phyloP scores from a whole-genome alignment of 1,140 invertebrate species.

The Zaprionus ghesquierei region DNA sequence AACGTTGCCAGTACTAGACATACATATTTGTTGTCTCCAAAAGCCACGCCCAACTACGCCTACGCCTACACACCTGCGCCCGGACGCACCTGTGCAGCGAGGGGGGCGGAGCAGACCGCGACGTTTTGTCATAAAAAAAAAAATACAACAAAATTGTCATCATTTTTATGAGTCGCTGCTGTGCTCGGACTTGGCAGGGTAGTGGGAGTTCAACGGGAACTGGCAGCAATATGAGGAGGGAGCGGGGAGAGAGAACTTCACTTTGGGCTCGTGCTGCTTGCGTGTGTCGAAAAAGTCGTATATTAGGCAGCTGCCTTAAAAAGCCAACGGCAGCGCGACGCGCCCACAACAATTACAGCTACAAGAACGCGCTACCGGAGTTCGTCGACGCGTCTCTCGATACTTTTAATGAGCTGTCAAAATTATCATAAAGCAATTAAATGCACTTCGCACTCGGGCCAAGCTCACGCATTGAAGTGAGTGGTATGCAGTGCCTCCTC shows the following conservation, averaged over 20 bases:
- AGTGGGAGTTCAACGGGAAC: constrained; percentile 1
- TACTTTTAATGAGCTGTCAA: constrained; percentile 74
- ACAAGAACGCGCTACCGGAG: constrained; percentile 20
- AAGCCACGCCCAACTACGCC: not conserved
- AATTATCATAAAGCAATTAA: constrained; percentile 80
- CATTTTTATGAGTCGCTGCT: constrained; percentile 64
- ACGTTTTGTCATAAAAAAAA: constrained; percentile 69
- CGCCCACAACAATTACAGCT: constrained; percentile 2
- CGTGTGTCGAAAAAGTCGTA: constrained; percentile 59
- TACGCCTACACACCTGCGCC: not conserved
- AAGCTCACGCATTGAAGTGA: not conserved
- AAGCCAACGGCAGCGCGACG: constrained; percentile 32
- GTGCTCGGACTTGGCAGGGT: constrained; percentile 22
- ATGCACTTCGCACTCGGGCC: constrained; percentile 61
- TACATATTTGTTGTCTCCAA: constrained; percentile 41
- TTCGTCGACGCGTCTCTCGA: constrained; percentile 23
- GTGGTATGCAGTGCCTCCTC: constrained; percentile 15
- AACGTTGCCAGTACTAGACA: constrained; percentile 45
- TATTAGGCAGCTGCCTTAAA: constrained; percentile 74
- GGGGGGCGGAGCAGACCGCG: constrained; percentile 41
- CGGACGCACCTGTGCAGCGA: constrained; percentile 54
- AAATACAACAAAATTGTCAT: constrained; percentile 77
- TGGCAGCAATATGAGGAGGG: too few relatives aligned
- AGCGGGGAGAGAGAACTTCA: too few relatives aligned
- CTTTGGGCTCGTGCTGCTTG: constrained; percentile 27